Evolutionary conservation across 2,113 vertebrate species (phyloP), one percentile per base, ranked within the genome.

Genomic region (Zosterops borbonicus): DNA sequence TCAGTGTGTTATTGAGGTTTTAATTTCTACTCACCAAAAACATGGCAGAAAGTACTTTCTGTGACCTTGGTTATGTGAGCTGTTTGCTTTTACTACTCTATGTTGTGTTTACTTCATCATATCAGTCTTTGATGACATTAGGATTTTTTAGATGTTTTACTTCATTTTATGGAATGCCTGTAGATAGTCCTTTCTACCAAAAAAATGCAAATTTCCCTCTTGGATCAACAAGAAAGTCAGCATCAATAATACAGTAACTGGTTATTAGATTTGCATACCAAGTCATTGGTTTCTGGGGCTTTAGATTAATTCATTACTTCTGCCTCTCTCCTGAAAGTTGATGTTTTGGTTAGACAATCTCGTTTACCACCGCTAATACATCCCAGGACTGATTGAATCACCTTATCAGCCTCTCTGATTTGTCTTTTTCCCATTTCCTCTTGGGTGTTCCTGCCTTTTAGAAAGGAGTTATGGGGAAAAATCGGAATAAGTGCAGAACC

Each of bases 261-360:
- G 37, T 87, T 89, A 87, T 91, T 95, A 79, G 74, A 91, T 95
- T 94, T 92, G n/a, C 70, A 39, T 91, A 42, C 15, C 42, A 65
- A 3, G n/a, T 64, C 20, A 5, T 69, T n/a, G 65, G 37, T 35
- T 89, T 84, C n/a, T 56, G 49, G 64, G 62, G 58, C 9, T 79
- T 79, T 82, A 65, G 35, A 85, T 94, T 62, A 92, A 89, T 91
- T 92, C 29, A 84, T 87, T 91, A 50, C 41, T 68, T 84, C n/a
- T 81, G 5, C 35, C 41, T 91, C 77, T 82, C 84, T 88, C 8
- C 25, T 92, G 77, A 87, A 89, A 62, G 69, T 75, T 94, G 92
- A 49, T 0, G 0, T 28, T 87, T 49, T 53, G 60, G 31, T 92
- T 87, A 92, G 83, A 91, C 44, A 82, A 46, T 42, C 41, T 87